phyloP scores from a whole-genome alignment of 2,888 invertebrate species.

The Girardia tigrina region DNA sequence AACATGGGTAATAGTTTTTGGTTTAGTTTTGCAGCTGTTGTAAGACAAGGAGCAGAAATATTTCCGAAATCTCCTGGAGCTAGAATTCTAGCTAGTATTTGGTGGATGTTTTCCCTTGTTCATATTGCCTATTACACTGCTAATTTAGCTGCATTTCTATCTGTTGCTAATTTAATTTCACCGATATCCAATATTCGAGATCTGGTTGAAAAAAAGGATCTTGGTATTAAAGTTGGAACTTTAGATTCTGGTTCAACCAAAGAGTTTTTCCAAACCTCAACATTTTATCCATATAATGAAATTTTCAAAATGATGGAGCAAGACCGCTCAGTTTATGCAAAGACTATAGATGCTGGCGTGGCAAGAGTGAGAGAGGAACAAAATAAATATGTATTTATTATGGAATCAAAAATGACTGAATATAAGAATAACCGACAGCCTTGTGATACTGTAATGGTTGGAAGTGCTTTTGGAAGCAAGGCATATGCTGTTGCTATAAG shows the following conservation, averaged over 20 bases:
- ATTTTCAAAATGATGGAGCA: constrained; percentile 33
- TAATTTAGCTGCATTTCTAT: constrained; percentile 75
- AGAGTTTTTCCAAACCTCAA: constrained; percentile 67
- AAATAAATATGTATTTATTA: constrained; percentile 39
- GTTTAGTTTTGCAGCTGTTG: constrained; percentile 38
- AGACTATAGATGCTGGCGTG: constrained; percentile 34
- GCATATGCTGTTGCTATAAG: constrained; percentile 29
- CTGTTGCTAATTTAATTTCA: constrained; percentile 78
- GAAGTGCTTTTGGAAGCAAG: constrained; percentile 32
- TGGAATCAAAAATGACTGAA: constrained; percentile 39
- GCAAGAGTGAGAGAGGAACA: constrained; percentile 25
- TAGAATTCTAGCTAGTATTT: constrained; percentile 63
- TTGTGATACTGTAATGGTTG: constrained; percentile 37
- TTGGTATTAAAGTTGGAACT: constrained; percentile 56
- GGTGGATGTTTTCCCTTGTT: constrained; percentile 94
- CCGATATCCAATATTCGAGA: constrained; percentile 79
- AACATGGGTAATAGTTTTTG: constrained; percentile 35
- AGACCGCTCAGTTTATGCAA: constrained; percentile 25
- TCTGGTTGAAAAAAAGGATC: constrained; percentile 59
- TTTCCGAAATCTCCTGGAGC: constrained; percentile 36
- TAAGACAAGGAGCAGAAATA: constrained; percentile 37
- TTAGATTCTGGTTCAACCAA: constrained; percentile 67
- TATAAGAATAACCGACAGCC: constrained; percentile 34
- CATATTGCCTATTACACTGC: constrained; percentile 88
- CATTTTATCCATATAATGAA: constrained; percentile 31